Conservation (phyloP, 2,888 invertebrate species). For the Yponomeuta cagnagella region DNA sequence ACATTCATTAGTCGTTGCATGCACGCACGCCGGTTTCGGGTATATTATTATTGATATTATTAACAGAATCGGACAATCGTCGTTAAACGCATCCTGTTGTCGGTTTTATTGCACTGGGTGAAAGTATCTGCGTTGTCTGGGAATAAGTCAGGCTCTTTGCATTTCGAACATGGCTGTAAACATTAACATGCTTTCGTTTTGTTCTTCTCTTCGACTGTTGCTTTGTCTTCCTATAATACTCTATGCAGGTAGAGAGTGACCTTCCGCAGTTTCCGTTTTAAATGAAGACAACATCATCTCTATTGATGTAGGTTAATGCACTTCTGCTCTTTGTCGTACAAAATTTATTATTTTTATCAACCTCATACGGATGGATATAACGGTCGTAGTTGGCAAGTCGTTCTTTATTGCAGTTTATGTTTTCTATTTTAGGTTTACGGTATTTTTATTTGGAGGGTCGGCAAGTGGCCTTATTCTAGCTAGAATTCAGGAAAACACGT, state of each 20-base stretch:
- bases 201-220: neutral
- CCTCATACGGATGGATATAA: neutral
- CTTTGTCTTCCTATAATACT: neutral
- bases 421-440: neutral
- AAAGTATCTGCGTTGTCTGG: neutral
- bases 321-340: conserved; percentile 2
- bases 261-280: neutral
- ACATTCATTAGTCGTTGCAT: no score
- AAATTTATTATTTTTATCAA: neutral
- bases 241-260: neutral
- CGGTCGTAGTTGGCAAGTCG: neutral
- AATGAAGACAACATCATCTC: neutral
- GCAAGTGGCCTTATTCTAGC: neutral
- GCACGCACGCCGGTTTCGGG: no score
- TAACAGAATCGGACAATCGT: conserved; percentile 15
- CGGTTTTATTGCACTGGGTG: neutral
- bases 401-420: neutral
- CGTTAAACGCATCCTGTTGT: neutral
- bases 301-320: conserved; percentile 9
- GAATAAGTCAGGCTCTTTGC: neutral
- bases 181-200: neutral
- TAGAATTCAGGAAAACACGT: neutral
- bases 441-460: neutral
- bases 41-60: conserved; percentile 16
- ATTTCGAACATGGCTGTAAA: neutral